Evolutionary conservation across 2,113 vertebrate species (phyloP), one percentile per base, ranked within the genome.

Genomic region (Colaptes auratus): DNA sequence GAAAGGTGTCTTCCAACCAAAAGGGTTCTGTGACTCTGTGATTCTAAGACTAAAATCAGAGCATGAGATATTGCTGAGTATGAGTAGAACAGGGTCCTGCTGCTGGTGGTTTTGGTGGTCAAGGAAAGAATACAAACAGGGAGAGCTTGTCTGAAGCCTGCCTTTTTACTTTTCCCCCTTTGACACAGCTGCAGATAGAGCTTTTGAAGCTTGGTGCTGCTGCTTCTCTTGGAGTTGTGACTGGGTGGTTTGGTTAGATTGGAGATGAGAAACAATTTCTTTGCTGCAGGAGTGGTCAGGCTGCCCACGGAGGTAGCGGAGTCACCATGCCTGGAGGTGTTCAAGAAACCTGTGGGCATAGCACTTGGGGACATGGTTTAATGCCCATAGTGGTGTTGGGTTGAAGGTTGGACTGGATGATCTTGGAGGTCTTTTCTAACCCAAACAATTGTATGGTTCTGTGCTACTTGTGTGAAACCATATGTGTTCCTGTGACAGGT

Each of bases 401-500:
- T 52, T 52, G 50, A 12, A 13, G 50, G 23, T 52, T 52, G 50
- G 50, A 13, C 50, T 52, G 50, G 50, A 24, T 52, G 11, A 52
- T 25, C 50, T 23, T 52, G 50, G 23, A 25, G 50, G 50, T 24
- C 23, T 52, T 12, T 13, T 18, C 50, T 12, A 52, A 25, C 15
- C 23, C 23, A 52, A 25, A 52, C 50, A 12, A 25, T 6, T 52
- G 11, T 12, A 25, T 13, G 11, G 7, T 52, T 52, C 50, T 25
- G 50, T 52, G 50, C 23, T 52, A 28, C 60, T 31, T 3, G 8
- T 28, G 3, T 35, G n/a, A 53, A 82, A 56, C 73, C 31, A 3
- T 18, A 20, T 0, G 1, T 5, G 0, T 61, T 39, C 3, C 61
- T 33, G 15, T 33, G 3, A 6, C 25, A 12, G 2, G 15, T 8